Evolutionary conservation across 2,888 invertebrate genomes (phyloP).

Genomic region (Polylopha cassiicola): DNA sequence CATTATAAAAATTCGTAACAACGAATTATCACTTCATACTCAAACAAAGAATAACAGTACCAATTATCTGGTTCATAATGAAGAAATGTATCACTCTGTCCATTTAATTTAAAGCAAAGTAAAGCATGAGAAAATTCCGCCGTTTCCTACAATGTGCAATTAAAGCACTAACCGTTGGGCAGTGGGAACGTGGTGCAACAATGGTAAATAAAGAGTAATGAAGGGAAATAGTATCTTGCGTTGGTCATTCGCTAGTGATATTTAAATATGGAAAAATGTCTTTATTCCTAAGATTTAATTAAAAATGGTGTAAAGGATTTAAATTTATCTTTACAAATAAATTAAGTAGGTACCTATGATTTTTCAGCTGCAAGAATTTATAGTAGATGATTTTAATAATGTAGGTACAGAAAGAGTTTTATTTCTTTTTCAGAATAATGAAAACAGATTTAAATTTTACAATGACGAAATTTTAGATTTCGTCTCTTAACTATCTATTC

Average conservation of each 20-base stretch:
- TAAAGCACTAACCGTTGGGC: slow-evolving; percentile 62
- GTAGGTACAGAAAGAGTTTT: no score
- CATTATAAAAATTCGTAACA: neutral
- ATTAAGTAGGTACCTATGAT: no score
- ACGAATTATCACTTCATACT: slow-evolving; percentile 14
- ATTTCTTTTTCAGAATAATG: no score
- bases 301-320: no score
- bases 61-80: slow-evolving; percentile 30
- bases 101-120: slow-evolving; percentile 55
- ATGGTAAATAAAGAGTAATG: slow-evolving; percentile 49
- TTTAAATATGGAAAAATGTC: neutral
- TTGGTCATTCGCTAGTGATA: slow-evolving; percentile 35
- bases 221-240: slow-evolving; percentile 57
- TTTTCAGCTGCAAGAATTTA: no score
- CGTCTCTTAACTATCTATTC: no score
- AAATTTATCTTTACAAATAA: no score
- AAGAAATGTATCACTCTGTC: slow-evolving; percentile 45
- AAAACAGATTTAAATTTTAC: no score
- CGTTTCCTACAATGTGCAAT: slow-evolving; percentile 60
- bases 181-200: slow-evolving; percentile 62
- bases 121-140: slow-evolving; percentile 60
- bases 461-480: no score
- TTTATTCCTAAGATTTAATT: neutral
- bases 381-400: no score
- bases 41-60: slow-evolving; percentile 12